phyloP scores from a whole-genome alignment of 2,113 vertebrate species.

The human region DNA sequence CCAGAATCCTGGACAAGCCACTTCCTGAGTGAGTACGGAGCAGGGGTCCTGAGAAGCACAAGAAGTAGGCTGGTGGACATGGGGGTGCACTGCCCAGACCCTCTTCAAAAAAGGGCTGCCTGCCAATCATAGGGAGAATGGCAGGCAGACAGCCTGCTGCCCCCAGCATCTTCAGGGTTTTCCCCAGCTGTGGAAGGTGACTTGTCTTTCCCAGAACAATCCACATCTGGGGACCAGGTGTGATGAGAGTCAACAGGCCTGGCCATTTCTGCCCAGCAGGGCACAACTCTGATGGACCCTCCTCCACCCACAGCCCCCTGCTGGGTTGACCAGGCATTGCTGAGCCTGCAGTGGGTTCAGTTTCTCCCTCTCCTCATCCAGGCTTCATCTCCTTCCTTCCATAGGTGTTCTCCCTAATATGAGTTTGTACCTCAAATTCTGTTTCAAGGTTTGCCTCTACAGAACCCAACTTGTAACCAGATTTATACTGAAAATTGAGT shows the following conservation, averaged over 20 bases:
- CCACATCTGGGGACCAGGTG: neutral
- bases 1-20: neutral
- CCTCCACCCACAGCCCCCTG: rapidly evolving
- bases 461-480: neutral
- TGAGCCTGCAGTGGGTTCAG: neutral
- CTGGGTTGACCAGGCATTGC: neutral
- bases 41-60: neutral
- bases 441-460: neutral
- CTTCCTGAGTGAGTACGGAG: no score
- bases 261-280: neutral
- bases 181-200: neutral
- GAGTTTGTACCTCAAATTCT: neutral
- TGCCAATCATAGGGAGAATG: neutral
- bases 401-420: neutral
- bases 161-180: neutral
- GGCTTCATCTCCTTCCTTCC: neutral
- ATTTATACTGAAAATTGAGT: neutral
- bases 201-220: neutral
- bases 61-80: neutral
- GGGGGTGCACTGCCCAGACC: neutral
- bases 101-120: neutral
- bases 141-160: neutral
- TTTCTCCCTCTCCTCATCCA: neutral
- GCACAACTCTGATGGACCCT: neutral
- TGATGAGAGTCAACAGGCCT: rapidly evolving